Evolutionary conservation across 2,888 invertebrate genomes (phyloP), one percentile per base, ranked within the genome.

Genomic region (Drosophila mimica): DNA sequence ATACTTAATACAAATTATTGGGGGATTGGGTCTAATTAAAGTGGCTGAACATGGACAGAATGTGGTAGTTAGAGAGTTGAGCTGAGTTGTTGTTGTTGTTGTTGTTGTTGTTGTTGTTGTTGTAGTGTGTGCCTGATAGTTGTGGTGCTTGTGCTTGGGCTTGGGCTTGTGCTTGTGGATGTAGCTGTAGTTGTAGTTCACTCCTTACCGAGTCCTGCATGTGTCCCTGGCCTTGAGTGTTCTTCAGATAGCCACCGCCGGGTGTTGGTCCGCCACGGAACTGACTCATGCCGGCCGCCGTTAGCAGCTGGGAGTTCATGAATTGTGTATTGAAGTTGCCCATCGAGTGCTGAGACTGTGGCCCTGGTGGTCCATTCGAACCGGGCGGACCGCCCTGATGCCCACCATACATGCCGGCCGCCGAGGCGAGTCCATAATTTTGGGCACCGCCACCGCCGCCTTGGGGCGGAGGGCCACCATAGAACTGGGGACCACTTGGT

Each of bases 231-330:
- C 91, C 92, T 78, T 93, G 93, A 46, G 92, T 91, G 71, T 86
- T 92, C 87, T 93, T 93, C 80, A 93, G 91, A 38, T 93, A 93
- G 25, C 90, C 83, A 13, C 78, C 78, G 56, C 78, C 91, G 6
- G 91, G 92, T 51, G 91, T 91, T 40, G 93, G 93, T 40, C 92
- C 93, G 53, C 92, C 92, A 20, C 93, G 93, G 82, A 92, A 93
- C 76, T 93, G 93, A 76, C 91, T 92, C 40, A 93, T 92, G 5
- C 93, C 95, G 82, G 92, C 95, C 83, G 92, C 96, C 92, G 94
- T 95, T 86, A 96, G 94, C 71, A 96, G 94, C 71, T 96, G 95
- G 0, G 95, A 94, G 79, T 95, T 95, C 75, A 95, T 92, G 87
- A 95, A 95, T 83, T 94, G 95, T 9, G 95, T 95, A 72, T 94